These are phyloP conservation scores for Frankliniella intonsa DNA, from an alignment of 2,888 invertebrate genomes.

Conservation along the genomic window DNA sequence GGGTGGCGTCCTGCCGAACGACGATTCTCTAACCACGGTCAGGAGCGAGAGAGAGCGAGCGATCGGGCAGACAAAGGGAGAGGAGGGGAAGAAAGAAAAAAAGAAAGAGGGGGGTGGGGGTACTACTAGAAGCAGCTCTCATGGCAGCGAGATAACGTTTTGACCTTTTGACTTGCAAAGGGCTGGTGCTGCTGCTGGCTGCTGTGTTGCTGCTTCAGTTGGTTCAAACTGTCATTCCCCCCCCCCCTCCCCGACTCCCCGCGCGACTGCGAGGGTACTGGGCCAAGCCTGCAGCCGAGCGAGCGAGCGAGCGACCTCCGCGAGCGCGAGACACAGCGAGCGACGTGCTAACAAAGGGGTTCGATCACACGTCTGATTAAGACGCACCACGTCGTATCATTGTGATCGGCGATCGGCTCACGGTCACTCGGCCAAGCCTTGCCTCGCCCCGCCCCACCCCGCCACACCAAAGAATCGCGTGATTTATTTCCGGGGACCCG, in stretches of 20 bases:
- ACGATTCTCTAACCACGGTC: too few relatives aligned
- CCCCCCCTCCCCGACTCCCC: too few relatives aligned
- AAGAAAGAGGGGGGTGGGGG: conserved; percentile 23
- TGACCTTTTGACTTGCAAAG: too few relatives aligned
- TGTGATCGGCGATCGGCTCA: neutral
- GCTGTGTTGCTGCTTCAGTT: too few relatives aligned
- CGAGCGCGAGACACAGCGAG: neutral
- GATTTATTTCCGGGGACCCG: neutral
- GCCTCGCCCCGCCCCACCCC: neutral
- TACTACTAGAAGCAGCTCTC: neutral
- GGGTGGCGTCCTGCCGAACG: too few relatives aligned
- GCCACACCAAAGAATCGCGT: neutral
- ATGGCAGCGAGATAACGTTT: too few relatives aligned
- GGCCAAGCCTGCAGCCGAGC: too few relatives aligned
- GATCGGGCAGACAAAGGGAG: too few relatives aligned
- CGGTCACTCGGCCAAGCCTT: neutral
- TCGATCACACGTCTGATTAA: conserved; percentile 17
- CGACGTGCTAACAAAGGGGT: conserved; percentile 12
- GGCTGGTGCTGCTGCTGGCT: too few relatives aligned
- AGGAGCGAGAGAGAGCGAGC: conserved; percentile 8
- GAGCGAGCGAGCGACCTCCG: too few relatives aligned
- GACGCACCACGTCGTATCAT: conserved; percentile 14
- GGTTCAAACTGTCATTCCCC: too few relatives aligned
- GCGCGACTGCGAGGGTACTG: too few relatives aligned
- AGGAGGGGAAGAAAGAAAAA: neutral